phyloP scores from a whole-genome alignment of 1,140 invertebrate species.

The Scylla paramamosain region DNA sequence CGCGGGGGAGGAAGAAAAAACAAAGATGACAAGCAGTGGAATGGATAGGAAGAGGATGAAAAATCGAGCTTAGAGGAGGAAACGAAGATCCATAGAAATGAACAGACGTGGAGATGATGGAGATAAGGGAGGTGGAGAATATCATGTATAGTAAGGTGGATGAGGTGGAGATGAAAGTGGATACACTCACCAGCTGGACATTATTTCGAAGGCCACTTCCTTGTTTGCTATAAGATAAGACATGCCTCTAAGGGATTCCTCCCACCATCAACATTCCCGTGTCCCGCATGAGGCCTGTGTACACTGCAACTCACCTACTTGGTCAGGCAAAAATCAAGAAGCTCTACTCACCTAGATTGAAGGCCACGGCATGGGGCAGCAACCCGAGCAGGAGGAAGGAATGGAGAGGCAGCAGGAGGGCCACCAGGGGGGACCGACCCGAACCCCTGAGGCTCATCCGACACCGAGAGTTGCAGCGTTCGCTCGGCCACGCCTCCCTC shows the following conservation, averaged over 20 bases:
- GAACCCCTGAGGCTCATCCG: neutral
- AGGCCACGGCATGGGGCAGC: neutral
- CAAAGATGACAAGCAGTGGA: too few species aligned
- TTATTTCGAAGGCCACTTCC: too few species aligned
- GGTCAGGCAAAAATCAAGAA: too few species aligned
- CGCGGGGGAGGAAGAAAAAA: neutral
- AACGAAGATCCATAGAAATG: too few species aligned
- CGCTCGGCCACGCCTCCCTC: neutral
- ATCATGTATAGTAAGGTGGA: neutral
- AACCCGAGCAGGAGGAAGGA: conserved; percentile 22
- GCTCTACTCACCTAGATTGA: conserved; percentile 30
- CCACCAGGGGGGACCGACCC: neutral
- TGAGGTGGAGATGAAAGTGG: neutral
- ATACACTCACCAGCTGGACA: too few species aligned
- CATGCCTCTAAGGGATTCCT: too few species aligned
- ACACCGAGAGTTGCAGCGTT: neutral
- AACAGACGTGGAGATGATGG: neutral
- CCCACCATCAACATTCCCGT: too few species aligned
- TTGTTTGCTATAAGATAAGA: too few species aligned
- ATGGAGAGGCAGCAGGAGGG: neutral
- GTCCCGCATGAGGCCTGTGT: too few species aligned
- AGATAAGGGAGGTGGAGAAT: neutral
- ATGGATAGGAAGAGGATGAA: too few species aligned
- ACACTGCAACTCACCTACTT: too few species aligned
- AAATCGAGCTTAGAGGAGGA: too few species aligned